Evolutionary conservation across 2,113 vertebrate genomes (phyloP).

Genomic region (Aviceda subcristata): DNA sequence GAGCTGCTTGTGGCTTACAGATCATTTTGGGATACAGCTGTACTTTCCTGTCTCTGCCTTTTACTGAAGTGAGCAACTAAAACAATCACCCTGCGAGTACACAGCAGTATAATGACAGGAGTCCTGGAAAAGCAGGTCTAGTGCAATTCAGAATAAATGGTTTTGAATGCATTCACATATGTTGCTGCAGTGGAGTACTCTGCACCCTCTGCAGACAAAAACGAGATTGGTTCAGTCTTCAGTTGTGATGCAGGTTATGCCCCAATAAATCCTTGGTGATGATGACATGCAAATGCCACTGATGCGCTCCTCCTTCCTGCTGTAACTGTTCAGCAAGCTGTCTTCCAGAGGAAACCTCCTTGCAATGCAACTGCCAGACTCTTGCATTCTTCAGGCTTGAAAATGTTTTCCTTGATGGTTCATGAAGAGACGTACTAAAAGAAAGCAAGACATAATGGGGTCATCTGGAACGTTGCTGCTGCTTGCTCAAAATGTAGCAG

Average conservation of each 20-base stretch:
- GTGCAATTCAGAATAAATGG: not conserved
- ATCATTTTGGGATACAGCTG: not conserved
- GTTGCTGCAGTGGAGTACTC: not conserved
- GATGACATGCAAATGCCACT: not conserved
- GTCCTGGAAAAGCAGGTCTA: not conserved
- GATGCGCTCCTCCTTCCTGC: not conserved
- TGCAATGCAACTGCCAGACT: not conserved
- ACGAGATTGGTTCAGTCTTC: not conserved
- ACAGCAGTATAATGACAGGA: not conserved
- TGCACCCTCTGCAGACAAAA: not conserved
- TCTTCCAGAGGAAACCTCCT: not conserved
- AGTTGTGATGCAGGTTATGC: not conserved
- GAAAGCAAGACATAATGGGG: conserved; percentile 58
- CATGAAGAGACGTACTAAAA: not conserved
- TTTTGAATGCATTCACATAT: not conserved
- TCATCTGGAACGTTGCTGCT: conserved; percentile 19
- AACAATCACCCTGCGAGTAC: rapidly evolving
- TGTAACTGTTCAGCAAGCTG: not conserved
- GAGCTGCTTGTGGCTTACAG: not conserved
- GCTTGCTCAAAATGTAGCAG: not conserved
- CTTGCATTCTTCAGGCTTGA: not conserved
- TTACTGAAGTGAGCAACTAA: not conserved
- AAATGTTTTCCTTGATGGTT: conserved; percentile 43
- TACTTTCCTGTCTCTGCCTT: not conserved
- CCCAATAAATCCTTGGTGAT: not conserved